Base-by-base conservation (phyloP, 2,797 vertebrate species). In the Characodon lateralis region DNA sequence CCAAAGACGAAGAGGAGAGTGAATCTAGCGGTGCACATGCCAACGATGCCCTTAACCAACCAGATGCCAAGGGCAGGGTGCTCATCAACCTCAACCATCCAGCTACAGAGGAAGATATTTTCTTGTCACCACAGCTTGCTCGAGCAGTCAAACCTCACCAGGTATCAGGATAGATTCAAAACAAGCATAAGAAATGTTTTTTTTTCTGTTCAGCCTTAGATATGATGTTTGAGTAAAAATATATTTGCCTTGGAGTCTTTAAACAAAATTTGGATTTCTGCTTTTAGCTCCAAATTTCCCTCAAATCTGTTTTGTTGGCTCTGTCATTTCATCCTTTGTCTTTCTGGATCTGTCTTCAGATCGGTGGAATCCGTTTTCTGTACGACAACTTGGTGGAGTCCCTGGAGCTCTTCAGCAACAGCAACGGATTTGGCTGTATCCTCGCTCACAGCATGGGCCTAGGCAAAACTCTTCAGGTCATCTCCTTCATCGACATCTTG, bases 331-430 rank as follows among this genome's bases (percentile, higher is more conserved):
- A 41, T 41, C 35, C 9, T 26, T 24, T 1, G 0, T 76, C 8
- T 55, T 35, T 31, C 35, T 8, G 20, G 5, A 6, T 0, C 35
- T 12, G 58, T 24, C 63, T 79, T 89, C 92, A 99, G 98, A 97
- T 99, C 58, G 97, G 97, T 1, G 98, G 98, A 9, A 97, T 99
- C 83, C 96, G 98, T 65, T 99, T 99, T 89, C 94, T 99, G 13
- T 99, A 99, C n/a, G 97, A 98, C 88, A 99, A 99, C 93, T 92
- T 99, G 90, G 96, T 99, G 31, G 98, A 99, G 90, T 98, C 98
- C 2, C 86, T 97, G 94, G 97, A 98, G 89, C 95, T 96, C 53
- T 99, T 98, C 88, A 92, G 96, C 91, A 95, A 93, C 94, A 97
- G 96, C 92, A 96, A 94, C 73, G 98, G 98, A 0, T 98, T 99